These are phyloP conservation scores for Bombus sibiricus DNA, from an alignment of 1,140 invertebrate species.

Conservation along the genomic window DNA sequence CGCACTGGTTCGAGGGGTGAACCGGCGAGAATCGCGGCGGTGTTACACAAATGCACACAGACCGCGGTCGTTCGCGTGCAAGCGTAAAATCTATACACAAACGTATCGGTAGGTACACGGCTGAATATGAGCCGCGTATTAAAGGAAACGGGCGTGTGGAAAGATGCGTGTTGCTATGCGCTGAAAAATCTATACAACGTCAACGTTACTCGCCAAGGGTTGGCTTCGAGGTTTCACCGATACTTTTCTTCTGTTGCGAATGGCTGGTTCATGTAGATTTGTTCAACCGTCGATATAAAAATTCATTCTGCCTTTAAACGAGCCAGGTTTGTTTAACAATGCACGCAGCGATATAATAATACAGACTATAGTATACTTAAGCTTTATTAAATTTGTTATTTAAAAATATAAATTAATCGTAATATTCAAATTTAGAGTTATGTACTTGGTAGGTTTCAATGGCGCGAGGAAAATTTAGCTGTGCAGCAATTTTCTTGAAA, in stretches of 20 bases:
- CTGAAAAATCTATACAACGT: constrained; percentile 10
- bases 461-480: fast-evolving
- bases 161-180: constrained; percentile 18
- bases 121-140: not conserved
- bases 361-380: no score
- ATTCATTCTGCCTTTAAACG: not conserved
- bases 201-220: not conserved
- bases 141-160: not conserved
- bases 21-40: not conserved
- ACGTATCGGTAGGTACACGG: not conserved
- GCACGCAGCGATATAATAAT: no score
- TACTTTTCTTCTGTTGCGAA: not conserved
- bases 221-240: not conserved
- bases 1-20: not conserved
- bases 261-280: no score
- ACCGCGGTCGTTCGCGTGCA: not conserved
- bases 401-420: no score
- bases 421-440: no score
- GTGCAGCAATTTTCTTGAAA: no score
- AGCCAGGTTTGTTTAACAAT: not conserved
- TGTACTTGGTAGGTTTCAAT: no score
- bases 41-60: not conserved
- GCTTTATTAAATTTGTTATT: no score
- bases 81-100: constrained; percentile 8
- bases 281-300: not conserved